Evolutionary conservation across 2,113 vertebrate species (phyloP).

Genomic region (Marmota monax): DNA sequence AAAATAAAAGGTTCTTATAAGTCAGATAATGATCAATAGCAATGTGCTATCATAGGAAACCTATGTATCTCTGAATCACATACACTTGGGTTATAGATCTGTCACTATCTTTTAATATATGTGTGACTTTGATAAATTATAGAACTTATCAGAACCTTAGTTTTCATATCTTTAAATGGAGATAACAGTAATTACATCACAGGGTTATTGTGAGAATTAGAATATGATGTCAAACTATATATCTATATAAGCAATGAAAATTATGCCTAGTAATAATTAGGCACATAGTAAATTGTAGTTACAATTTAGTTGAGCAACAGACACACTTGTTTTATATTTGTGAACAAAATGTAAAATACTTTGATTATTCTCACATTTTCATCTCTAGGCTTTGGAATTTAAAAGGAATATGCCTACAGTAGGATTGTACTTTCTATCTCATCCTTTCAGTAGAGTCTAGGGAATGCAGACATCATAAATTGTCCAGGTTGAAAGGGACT

Average conservation of each 20-base stretch:
- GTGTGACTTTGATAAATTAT: slow-evolving; percentile 1
- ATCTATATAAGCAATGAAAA: neutral
- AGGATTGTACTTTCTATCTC: neutral
- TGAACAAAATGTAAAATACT: neutral
- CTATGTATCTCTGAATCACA: neutral
- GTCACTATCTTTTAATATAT: neutral
- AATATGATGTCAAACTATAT: neutral
- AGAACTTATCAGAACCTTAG: neutral
- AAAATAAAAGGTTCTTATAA: neutral
- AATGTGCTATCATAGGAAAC: neutral
- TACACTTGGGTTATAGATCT: neutral
- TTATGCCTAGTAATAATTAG: neutral
- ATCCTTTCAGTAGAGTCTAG: neutral
- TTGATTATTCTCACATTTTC: slow-evolving; percentile 17
- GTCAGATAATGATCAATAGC: neutral
- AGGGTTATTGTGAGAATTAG: slow-evolving; percentile 29
- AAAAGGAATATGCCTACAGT: slow-evolving; percentile 22
- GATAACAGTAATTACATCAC: neutral
- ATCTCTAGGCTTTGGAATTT: neutral
- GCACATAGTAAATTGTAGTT: neutral
- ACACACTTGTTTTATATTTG: slow-evolving; percentile 10
- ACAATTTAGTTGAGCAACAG: slow-evolving; percentile 1
- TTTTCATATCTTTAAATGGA: neutral
- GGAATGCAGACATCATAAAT: neutral
- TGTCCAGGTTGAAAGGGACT: neutral